These are phyloP conservation scores for Crotophaga sulcirostris DNA, from an alignment of 2,113 vertebrate genomes.

Conservation along the genomic window DNA sequence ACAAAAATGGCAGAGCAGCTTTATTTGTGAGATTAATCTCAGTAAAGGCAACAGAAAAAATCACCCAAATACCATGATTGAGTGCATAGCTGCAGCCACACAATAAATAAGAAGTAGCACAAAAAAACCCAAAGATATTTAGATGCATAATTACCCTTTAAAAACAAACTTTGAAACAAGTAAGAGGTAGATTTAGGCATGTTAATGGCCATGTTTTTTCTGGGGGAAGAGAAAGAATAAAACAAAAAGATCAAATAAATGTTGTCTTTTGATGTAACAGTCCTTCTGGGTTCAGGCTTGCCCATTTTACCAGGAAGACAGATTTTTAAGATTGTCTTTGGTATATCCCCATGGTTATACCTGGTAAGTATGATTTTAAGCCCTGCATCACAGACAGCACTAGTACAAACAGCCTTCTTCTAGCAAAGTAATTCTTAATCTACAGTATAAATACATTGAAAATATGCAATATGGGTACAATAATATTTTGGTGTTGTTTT, in stretches of 20 bases:
- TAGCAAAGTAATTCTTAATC: not conserved
- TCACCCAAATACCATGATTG: not conserved
- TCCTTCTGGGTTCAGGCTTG: not conserved
- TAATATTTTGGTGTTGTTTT: not conserved
- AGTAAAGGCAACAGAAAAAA: not conserved
- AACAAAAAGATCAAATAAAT: not conserved
- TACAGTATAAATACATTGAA: not conserved
- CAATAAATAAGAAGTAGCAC: not conserved
- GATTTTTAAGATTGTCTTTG: not conserved
- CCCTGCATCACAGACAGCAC: not conserved
- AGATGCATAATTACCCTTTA: accelerated
- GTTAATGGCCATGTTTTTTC: not conserved
- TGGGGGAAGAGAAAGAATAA: not conserved
- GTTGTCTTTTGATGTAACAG: not conserved
- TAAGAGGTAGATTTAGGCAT: not conserved
- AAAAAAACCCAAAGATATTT: not conserved
- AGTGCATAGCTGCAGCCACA: not conserved
- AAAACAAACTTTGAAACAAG: not conserved
- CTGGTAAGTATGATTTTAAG: not conserved
- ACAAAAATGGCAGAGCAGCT: not conserved
- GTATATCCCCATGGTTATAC: not conserved
- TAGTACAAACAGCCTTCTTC: not conserved
- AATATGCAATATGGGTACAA: not conserved
- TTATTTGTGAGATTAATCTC: not conserved
- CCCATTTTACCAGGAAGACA: not conserved